Conservation (phyloP, 1,140 invertebrate genomes). For the Drosophila neocordata region DNA sequence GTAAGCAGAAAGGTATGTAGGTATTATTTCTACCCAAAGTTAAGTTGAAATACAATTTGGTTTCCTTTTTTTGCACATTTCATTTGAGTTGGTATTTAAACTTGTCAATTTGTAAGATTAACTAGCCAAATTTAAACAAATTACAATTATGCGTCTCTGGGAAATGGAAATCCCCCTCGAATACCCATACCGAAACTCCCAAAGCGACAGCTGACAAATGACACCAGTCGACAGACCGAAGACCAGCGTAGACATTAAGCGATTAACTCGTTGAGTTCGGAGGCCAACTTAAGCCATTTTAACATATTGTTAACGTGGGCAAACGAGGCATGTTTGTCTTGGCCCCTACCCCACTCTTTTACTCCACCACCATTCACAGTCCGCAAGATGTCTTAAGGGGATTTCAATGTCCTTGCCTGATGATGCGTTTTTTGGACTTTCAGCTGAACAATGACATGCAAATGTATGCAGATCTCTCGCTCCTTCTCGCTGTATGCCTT, state of each 20-base stretch:
- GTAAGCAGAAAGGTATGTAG: no score
- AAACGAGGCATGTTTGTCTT: slow-evolving; percentile 53
- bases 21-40: no score
- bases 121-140: slow-evolving; percentile 66
- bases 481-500: slow-evolving; percentile 50
- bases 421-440: slow-evolving; percentile 55
- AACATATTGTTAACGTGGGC: slow-evolving; percentile 80
- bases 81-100: background rate
- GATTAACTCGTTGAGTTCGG: slow-evolving; percentile 70
- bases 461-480: slow-evolving; percentile 81
- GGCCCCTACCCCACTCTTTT: background rate
- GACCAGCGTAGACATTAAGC: slow-evolving; percentile 62
- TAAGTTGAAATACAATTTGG: no score
- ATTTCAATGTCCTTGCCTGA: slow-evolving; percentile 78
- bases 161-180: slow-evolving; percentile 18
- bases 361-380: background rate
- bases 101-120: slow-evolving; percentile 54
- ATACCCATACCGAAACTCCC: slow-evolving; percentile 10
- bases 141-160: slow-evolving; percentile 62
- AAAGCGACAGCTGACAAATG: slow-evolving; percentile 74
- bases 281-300: slow-evolving; percentile 50
- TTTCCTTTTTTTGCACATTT: slow-evolving; percentile 8
- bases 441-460: slow-evolving; percentile 73
- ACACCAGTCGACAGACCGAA: slow-evolving; percentile 33
- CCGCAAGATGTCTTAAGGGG: slow-evolving; percentile 67